Evolutionary conservation across 2,113 vertebrate genomes (phyloP), one percentile per base, ranked within the genome.

Genomic region (Camelus dromedarius): DNA sequence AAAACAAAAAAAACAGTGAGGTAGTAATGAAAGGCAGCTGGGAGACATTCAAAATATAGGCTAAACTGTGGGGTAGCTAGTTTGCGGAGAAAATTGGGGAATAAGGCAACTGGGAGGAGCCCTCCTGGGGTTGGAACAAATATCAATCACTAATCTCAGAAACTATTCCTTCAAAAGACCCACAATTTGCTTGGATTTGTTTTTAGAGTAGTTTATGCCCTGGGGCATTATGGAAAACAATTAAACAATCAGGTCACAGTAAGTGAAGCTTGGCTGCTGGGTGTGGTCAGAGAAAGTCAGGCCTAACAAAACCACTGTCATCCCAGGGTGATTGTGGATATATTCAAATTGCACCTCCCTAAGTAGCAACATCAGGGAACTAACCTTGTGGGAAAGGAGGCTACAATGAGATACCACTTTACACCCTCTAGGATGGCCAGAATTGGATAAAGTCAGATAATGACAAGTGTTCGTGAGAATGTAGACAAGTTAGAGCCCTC

Each of bases 311-410:
- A 50, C 42, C 75, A 48, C 42, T 35, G 7, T 58, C 26, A 84
- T 28, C 30, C 50, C 22, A 77, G 30, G 38, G 50, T 92, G 67
- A 60, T 38, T 46, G 42, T 50, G 56, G 12, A 32, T 19, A 52
- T 83, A 93, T 85, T 93, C 75, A 93, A 88, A 93, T 62, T 93
- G 75, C 32, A 60, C 54, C 64, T 88, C 64, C 75, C 84, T 52
- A 13, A 42, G 54, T 13, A 80, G n/a, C 32, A 62, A 67, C 50
- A 58, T 77, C 8, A 12, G 64, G 54, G 54, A n/a, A 79, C 32
- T 80, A 87, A 79, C 42, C 52, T 80, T 83, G 32, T 80, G 75
- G 52, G 52, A 80, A 87, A 70, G 35, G 42, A 62, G 42, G 18
- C 42, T 15, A 58, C 58, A 60, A 87, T 70, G 62, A 93, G 13